These are phyloP conservation scores for Cygnus atratus DNA, from an alignment of 2,113 vertebrate species.

Conservation along the genomic window DNA sequence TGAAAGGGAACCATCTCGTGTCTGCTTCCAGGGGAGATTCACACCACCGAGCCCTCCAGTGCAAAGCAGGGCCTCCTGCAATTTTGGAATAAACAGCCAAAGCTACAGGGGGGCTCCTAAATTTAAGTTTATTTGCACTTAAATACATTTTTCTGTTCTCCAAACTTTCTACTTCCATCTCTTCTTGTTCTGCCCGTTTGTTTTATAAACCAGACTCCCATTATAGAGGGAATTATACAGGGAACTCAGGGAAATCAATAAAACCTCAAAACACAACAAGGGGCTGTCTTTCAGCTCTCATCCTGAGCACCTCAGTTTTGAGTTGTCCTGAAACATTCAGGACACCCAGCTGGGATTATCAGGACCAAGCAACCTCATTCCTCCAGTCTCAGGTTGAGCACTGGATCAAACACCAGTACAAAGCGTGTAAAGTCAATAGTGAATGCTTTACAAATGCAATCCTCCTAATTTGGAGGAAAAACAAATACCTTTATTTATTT, in stretches of 20 bases:
- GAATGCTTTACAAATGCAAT: background rate
- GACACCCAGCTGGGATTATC: background rate
- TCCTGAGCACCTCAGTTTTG: background rate
- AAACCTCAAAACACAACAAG: background rate
- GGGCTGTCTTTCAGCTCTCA: background rate
- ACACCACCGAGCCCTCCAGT: background rate
- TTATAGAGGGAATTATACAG: too few relatives aligned
- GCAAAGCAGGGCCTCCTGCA: background rate
- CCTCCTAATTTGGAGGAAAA: background rate
- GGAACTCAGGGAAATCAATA: background rate
- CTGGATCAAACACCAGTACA: background rate
- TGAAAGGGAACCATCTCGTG: background rate
- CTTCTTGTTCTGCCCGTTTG: background rate
- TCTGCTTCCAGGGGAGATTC: background rate
- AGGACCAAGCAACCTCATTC: background rate
- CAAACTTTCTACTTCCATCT: background rate
- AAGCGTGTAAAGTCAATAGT: background rate
- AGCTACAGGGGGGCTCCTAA: fast-evolving
- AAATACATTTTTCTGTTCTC: background rate
- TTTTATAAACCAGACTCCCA: background rate
- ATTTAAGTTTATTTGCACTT: background rate
- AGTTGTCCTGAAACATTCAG: background rate
- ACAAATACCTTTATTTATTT: background rate
- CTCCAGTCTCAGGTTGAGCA: background rate
- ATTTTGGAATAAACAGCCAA: background rate